Conservation (phyloP, 2,113 vertebrate genomes). For the Crotalus tigris region DNA sequence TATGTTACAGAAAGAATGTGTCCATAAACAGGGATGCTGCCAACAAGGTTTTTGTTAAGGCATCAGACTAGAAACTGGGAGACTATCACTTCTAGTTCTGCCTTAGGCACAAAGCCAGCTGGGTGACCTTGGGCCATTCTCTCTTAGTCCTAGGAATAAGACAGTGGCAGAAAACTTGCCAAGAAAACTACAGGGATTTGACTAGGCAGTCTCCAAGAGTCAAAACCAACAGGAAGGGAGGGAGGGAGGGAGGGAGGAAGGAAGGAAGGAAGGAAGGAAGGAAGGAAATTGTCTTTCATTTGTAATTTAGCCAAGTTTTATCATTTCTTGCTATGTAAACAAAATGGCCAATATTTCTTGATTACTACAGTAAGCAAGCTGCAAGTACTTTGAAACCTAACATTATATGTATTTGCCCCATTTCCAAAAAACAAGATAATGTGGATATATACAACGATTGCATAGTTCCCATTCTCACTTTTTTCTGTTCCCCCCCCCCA, state of each 20-base stretch:
- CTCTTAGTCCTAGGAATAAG: not conserved
- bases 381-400: not conserved
- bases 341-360: not conserved
- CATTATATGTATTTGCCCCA: not conserved
- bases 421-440: not conserved
- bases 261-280: not conserved
- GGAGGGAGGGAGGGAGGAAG: not conserved
- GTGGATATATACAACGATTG: not conserved
- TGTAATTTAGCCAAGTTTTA: not conserved
- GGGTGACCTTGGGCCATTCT: not conserved
- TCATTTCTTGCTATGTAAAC: not conserved
- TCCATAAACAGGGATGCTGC: not conserved
- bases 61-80: not conserved
- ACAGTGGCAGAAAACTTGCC: not conserved
- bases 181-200: not conserved
- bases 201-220: not conserved
- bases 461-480: not conserved
- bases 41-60: not conserved
- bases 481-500: not conserved
- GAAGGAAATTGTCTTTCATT: not conserved
- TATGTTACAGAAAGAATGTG: not conserved
- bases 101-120: not conserved
- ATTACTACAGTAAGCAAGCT: not conserved
- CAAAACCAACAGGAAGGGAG: not conserved
- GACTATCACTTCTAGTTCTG: not conserved